Percentiles rank a stretch among this genome's conserved stretches.
These are phyloP conservation scores for Cecropterus lyciades DNA, from an alignment of 1,140 invertebrate species.

Conservation along the genomic window DNA sequence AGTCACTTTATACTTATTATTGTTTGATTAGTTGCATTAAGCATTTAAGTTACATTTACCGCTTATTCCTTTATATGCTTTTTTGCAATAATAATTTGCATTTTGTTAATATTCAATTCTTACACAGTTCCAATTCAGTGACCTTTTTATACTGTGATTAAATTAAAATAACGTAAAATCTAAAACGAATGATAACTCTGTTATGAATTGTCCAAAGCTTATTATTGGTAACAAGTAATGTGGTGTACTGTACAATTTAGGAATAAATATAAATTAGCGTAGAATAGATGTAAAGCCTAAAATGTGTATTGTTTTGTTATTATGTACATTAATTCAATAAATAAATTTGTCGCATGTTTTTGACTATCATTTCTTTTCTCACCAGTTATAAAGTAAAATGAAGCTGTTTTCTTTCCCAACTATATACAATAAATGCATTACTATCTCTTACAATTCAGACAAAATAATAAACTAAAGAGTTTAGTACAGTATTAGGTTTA, in stretches of 20 bases:
- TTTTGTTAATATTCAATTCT: constrained; percentile 1
- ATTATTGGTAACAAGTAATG: constrained; percentile 21
- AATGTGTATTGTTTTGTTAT: constrained; percentile 48
- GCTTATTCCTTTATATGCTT: constrained; percentile 20
- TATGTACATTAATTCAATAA: constrained; percentile 52
- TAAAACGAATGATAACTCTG: constrained; percentile 39
- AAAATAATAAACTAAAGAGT: no score
- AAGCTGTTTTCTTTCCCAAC: no score
- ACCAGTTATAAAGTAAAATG: no score
- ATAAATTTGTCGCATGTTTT: constrained; percentile 46
- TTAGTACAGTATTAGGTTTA: no score
- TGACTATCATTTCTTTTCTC: neutral
- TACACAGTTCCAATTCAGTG: constrained; percentile 30
- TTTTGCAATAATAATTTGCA: neutral
- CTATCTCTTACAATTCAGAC: no score
- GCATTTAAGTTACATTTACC: constrained; percentile 13
- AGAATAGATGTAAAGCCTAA: constrained; percentile 38
- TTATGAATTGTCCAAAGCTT: constrained; percentile 47
- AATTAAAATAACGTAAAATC: constrained; percentile 32
- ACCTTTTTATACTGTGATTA: constrained; percentile 44
- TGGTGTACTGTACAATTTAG: constrained; percentile 28
- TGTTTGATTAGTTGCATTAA: constrained; percentile 10
- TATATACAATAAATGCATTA: no score
- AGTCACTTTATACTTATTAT: neutral
- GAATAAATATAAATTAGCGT: constrained; percentile 20